Percentiles rank a stretch among this genome's conserved stretches.
Conservation (phyloP, 35 echinoderm and acorn worm genomes). For the Strongylocentrotus purpuratus region DNA sequence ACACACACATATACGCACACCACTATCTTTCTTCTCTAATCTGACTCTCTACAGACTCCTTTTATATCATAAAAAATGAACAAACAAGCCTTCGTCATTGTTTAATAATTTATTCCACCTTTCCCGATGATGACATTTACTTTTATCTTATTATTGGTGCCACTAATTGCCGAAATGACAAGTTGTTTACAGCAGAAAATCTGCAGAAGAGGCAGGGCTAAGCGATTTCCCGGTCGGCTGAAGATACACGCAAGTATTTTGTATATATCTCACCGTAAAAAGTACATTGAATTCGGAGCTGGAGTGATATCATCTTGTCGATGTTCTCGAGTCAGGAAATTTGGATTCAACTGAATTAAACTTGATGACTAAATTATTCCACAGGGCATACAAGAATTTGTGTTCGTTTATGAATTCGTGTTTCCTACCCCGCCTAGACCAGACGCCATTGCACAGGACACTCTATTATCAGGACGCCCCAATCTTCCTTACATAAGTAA, state of each 20-base stretch:
- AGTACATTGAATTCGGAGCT: not conserved
- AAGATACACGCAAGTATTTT: not conserved
- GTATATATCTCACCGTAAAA: not conserved
- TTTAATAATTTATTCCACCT: too few relatives aligned
- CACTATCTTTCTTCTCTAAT: too few relatives aligned
- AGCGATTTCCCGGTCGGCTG: not conserved
- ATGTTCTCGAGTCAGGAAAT: not conserved
- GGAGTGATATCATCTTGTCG: not conserved
- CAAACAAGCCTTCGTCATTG: too few relatives aligned
- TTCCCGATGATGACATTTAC: too few relatives aligned
- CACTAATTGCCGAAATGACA: not conserved
- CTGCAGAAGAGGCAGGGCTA: not conserved
- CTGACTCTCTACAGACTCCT: too few relatives aligned
- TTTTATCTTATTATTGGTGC: too few relatives aligned
- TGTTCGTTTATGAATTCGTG: not conserved
- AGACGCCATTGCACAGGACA: not conserved
- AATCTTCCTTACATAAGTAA: not conserved
- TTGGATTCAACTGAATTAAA: conserved; percentile 4
- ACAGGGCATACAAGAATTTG: conserved; percentile 10
- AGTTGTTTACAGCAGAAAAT: not conserved
- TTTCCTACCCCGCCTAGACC: not conserved
- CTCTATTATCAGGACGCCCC: not conserved
- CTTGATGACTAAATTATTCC: conserved; percentile 18
- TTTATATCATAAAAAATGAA: too few relatives aligned
- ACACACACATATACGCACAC: too few relatives aligned